Base-by-base conservation (phyloP, 2,113 vertebrate genomes). In the Colaptes auratus region DNA sequence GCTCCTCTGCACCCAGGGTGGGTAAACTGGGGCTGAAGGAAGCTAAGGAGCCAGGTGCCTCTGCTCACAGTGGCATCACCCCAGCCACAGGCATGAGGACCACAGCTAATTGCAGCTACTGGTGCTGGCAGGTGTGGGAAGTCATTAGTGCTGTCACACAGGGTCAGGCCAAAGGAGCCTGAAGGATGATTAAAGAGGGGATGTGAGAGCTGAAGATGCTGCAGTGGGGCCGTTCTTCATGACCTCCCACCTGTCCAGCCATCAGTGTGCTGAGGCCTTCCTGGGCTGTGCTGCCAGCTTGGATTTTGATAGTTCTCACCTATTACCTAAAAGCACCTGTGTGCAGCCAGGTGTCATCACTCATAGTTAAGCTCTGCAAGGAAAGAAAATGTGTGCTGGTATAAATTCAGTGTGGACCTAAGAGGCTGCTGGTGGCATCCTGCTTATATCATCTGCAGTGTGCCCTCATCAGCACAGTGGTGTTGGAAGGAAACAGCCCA, bases 71-170 rank as follows among this genome's bases (percentile, higher is more conserved):
- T 58, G 28, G 55, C 0, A 1, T 70, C 61, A n/a, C 19, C 11
- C 18, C 30, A 86, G n/a, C 0, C 0, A 3, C 1, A 0, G 31
- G 46, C 8, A 4, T 19, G 19, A 65, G 75, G 23, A 28, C 23
- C n/a, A 9, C 2, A 0, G 20, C 11, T 30, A 48, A 42, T 42
- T 24, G 0, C 33, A 72, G 48, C 66, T 1, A 0, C 31, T 79
- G 46, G 30, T 44, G 59, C 61, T 76, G 61, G 58, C 3, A 7
- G 31, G 8, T 21, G 1, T 24, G 42, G 36, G 42, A 71, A 30
- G 24, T 63, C 52, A 35, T 67, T 48, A 50, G 46, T 3, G 3
- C n/a, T 58, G 52, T 77, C 2, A 1, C 36, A 28, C 25, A 20
- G 65, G 30, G 12, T 84, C 52, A 52, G n/a, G 31, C 20, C 24